Percentiles rank a stretch among this genome's conserved stretches.
phyloP scores from a whole-genome alignment of 2,113 vertebrate genomes.

The Erpornis zantholeuca region DNA sequence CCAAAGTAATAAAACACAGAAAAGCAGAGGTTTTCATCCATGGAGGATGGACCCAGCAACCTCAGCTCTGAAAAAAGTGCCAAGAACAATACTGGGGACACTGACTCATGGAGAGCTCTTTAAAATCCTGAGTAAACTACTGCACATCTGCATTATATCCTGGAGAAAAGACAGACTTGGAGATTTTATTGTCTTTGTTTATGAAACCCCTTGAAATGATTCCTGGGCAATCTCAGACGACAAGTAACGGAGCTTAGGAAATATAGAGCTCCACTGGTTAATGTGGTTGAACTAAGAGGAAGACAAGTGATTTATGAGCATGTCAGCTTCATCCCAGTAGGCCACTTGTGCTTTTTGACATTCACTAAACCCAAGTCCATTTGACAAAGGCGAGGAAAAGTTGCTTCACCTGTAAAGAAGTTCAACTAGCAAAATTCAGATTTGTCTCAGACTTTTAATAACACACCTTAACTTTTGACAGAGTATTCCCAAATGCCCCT shows the following conservation, averaged over 20 bases:
- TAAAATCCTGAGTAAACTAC: not conserved
- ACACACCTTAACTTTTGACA: not conserved
- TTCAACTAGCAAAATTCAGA: not conserved
- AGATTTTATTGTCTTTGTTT: not conserved
- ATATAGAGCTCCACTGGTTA: not conserved
- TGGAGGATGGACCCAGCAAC: not conserved
- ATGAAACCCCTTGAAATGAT: not conserved
- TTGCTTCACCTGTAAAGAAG: not conserved
- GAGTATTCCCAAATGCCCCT: not conserved
- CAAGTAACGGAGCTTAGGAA: not conserved
- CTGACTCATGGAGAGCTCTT: conserved; percentile 27
- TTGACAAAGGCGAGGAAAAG: not conserved
- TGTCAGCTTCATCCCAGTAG: not conserved
- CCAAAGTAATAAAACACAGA: not conserved
- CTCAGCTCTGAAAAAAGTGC: not conserved
- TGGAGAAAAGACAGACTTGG: not conserved
- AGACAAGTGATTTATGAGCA: not conserved
- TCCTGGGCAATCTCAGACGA: not conserved
- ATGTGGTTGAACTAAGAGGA: not conserved
- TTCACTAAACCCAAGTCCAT: not conserved
- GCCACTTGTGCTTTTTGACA: not conserved
- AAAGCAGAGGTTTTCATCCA: not conserved
- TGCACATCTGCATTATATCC: conserved; percentile 5
- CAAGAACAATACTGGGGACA: not conserved
- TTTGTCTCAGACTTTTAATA: not conserved